These are phyloP conservation scores for Paelopatides confundens DNA, from an alignment of 53 echinoderm and acorn worm species.

Conservation along the genomic window DNA sequence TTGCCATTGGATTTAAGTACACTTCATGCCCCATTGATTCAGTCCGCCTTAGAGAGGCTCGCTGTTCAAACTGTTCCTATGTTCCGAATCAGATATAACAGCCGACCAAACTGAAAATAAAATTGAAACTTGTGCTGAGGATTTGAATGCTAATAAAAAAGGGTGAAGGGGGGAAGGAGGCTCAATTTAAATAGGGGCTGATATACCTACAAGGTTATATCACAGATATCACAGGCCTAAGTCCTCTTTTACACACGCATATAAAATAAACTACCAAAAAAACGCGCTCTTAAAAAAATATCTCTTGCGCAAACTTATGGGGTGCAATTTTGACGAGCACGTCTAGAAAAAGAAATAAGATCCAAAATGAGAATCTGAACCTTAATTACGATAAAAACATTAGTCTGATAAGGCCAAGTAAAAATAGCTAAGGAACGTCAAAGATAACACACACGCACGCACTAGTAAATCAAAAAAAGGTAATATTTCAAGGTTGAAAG, in stretches of 20 bases:
- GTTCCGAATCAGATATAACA: background rate
- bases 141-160: no score
- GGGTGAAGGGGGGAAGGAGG: no score
- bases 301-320: no score
- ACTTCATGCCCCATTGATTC: background rate
- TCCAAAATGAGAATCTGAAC: background rate
- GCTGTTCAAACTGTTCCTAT: background rate
- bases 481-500: constrained; percentile 38
- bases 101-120: no score
- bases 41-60: background rate
- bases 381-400: background rate
- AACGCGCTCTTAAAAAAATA: no score
- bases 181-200: no score
- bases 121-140: no score
- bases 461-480: background rate
- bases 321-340: background rate
- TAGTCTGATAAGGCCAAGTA: background rate
- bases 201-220: no score
- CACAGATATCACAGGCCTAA: no score
- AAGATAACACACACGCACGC: background rate
- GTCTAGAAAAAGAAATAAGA: background rate
- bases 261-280: no score
- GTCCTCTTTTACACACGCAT: no score
- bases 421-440: background rate
- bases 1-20: background rate